These are phyloP conservation scores for Caenorhabditis sp. DNA, from an alignment of 2,888 invertebrate genomes.

Conservation along the genomic window DNA sequence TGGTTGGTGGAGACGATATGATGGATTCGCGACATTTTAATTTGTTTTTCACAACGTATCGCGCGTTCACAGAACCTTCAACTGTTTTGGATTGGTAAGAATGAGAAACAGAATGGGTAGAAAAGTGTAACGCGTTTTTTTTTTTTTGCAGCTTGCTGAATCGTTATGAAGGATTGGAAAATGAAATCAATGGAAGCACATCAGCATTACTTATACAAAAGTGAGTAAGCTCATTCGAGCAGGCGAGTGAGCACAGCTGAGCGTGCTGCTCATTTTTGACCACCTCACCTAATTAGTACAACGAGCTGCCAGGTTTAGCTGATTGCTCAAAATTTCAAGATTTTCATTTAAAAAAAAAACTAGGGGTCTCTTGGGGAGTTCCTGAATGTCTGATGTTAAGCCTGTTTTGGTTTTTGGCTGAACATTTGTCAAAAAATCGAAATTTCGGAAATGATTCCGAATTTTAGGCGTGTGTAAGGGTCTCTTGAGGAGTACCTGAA, in stretches of 20 bases:
- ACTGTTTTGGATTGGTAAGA: constrained; percentile 58
- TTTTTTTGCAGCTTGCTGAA: constrained; percentile 40
- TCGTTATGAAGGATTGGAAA: constrained; percentile 53
- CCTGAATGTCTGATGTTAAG: no score
- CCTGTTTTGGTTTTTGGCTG: no score
- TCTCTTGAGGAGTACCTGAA: no score
- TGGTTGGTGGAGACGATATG: constrained; percentile 81
- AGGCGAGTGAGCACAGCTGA: background rate
- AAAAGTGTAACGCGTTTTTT: background rate
- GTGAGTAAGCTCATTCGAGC: constrained; percentile 18
- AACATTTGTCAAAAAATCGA: no score
- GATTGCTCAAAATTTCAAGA: no score
- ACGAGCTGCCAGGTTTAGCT: no score
- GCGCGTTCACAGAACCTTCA: constrained; percentile 82
- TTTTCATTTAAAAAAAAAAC: no score
- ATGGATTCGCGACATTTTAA: constrained; percentile 96
- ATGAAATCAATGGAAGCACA: constrained; percentile 56
- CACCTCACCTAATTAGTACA: no score
- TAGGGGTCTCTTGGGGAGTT: no score
- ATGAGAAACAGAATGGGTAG: background rate
- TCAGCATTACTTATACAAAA: constrained; percentile 57
- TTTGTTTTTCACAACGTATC: constrained; percentile 92
- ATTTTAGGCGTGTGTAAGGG: no score
- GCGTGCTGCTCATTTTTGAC: no score
- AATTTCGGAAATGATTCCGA: no score